Evolutionary conservation across 2,888 invertebrate species (phyloP).

Genomic region (Apodemia mormo): DNA sequence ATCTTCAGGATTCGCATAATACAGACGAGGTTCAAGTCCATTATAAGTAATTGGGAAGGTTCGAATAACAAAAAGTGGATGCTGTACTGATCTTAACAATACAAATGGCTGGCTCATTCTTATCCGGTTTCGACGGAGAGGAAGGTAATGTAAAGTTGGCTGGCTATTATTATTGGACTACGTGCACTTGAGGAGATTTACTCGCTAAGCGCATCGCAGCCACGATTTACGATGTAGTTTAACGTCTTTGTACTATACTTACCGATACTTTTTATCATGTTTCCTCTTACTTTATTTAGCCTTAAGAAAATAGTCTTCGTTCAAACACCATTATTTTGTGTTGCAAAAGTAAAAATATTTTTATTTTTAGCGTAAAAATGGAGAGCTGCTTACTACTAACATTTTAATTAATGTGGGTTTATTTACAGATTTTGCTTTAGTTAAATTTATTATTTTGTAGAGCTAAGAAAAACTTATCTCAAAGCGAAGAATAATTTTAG

Average conservation of each 20-base stretch:
- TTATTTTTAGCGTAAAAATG: no score
- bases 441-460: no score
- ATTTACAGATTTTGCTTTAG: no score
- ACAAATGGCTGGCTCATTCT: constrained; percentile 20
- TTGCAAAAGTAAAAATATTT: no score
- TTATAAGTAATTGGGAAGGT: background rate
- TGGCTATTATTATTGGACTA: constrained; percentile 19
- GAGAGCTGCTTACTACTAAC: no score
- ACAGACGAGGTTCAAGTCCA: background rate
- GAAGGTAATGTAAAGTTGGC: constrained; percentile 14
- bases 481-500: no score
- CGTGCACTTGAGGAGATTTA: constrained; percentile 19
- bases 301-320: background rate
- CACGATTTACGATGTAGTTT: constrained; percentile 18
- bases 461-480: no score
- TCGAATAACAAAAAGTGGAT: background rate
- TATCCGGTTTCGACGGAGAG: constrained; percentile 18
- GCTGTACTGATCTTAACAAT: constrained; percentile 17
- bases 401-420: no score
- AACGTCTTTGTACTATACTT: constrained; percentile 11
- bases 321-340: no score
- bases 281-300: constrained; percentile 9
- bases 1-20: no score
- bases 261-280: constrained; percentile 13
- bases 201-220: constrained; percentile 21